Conservation (phyloP, 2,888 invertebrate species). For the Cephus nigrinus region DNA sequence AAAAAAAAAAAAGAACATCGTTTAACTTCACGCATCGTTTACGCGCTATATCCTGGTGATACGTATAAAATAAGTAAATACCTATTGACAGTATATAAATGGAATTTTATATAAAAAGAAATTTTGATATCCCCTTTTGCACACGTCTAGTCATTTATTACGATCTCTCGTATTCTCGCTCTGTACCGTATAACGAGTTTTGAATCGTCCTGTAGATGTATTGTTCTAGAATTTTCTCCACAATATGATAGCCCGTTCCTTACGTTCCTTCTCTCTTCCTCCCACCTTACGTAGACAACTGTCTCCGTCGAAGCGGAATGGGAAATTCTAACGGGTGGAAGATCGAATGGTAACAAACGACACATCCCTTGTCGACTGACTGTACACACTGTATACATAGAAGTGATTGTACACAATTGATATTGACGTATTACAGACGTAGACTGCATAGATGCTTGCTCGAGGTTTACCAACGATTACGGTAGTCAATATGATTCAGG, state of each 20-base stretch:
- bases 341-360: not conserved
- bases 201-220: not conserved
- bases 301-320: not conserved
- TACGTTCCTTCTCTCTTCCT: not conserved
- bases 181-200: not conserved
- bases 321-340: not conserved
- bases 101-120: not conserved
- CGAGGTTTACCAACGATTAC: not conserved
- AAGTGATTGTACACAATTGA: not conserved
- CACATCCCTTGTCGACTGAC: not conserved
- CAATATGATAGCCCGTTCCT: not conserved
- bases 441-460: not conserved
- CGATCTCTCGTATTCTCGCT: not conserved
- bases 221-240: not conserved
- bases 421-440: not conserved
- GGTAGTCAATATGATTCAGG: not conserved
- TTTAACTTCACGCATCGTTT: not conserved
- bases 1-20: not conserved
- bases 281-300: not conserved
- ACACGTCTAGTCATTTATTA: not conserved
- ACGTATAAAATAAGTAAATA: not conserved
- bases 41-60: not conserved
- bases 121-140: not conserved
- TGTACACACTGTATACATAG: not conserved
- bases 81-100: constrained; percentile 1